A percentile compares a stretch with the other conserved stretches of the same genome.
These are phyloP conservation scores for Plagodis dolabraria DNA, from an alignment of 2,888 invertebrate genomes.

Conservation along the genomic window DNA sequence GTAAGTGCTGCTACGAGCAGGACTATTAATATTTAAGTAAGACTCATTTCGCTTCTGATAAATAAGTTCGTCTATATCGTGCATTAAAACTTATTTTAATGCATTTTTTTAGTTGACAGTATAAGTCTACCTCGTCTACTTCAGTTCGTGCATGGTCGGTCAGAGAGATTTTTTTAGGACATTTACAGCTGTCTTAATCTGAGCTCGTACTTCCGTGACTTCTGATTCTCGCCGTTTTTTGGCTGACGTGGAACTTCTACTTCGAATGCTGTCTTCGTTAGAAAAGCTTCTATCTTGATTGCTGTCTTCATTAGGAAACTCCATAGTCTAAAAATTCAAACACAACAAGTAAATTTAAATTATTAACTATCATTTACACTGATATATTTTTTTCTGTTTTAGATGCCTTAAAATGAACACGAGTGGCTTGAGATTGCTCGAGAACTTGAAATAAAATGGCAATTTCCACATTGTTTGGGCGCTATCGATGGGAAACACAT, in stretches of 20 bases:
- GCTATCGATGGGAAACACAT: conserved; percentile 28
- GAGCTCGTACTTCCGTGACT: too few relatives aligned
- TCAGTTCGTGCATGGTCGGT: conserved; percentile 33
- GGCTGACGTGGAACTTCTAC: too few relatives aligned
- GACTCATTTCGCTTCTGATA: conserved; percentile 25
- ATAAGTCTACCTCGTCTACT: conserved; percentile 29
- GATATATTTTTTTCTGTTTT: conserved; percentile 7
- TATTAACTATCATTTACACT: too few relatives aligned
- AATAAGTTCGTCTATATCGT: conserved; percentile 13
- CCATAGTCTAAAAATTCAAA: too few relatives aligned
- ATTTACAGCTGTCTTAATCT: conserved; percentile 33
- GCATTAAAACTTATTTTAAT: too few relatives aligned
- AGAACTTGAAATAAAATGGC: conserved; percentile 8
- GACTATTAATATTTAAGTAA: conserved; percentile 27
- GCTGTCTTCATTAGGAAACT: too few relatives aligned
- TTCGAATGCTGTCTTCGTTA: too few relatives aligned
- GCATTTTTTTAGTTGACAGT: too few relatives aligned
- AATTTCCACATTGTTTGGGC: conserved; percentile 30
- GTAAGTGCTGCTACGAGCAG: conserved; percentile 25
- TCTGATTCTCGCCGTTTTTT: too few relatives aligned
- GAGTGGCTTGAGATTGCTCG: conserved; percentile 33
- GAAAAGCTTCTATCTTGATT: too few relatives aligned
- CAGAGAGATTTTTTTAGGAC: conserved; percentile 6
- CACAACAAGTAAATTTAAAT: too few relatives aligned
- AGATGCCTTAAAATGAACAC: conserved; percentile 38